phyloP scores from a whole-genome alignment of 2,113 vertebrate species.

The Recurvirostra avosetta region DNA sequence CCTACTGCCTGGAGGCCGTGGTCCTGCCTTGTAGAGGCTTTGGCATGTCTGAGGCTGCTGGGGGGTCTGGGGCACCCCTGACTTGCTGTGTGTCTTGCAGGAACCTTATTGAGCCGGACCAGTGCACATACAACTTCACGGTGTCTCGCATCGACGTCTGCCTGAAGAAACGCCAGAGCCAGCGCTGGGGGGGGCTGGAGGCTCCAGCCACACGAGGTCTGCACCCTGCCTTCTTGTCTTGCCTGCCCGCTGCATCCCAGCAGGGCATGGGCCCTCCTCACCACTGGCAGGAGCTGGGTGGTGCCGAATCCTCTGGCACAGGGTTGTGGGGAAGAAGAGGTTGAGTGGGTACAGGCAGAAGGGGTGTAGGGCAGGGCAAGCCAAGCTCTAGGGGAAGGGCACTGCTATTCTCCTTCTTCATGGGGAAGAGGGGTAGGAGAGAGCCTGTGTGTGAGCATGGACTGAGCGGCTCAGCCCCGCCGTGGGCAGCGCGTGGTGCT shows the following conservation, averaged over 20 bases:
- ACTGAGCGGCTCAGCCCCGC: neutral
- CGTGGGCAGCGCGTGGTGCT: conserved; percentile 14
- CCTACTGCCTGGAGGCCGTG: neutral
- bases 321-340: neutral
- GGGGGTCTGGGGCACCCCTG: neutral
- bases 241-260: neutral
- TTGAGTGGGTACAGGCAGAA: neutral
- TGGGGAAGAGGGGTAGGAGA: neutral
- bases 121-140: conserved; percentile 89
- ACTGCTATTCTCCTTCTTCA: neutral
- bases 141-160: conserved; percentile 88
- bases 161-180: conserved; percentile 94
- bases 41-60: neutral
- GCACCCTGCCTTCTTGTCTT: conserved; percentile 77
- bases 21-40: neutral
- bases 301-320: rapidly evolving
- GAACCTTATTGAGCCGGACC: conserved; percentile 94
- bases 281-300: neutral
- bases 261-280: neutral
- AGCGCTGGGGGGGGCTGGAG: conserved; percentile 94
- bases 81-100: conserved; percentile 61
- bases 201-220: conserved; percentile 97
- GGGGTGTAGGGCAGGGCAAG: neutral
- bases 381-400: neutral
- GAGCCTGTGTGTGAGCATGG: neutral